These are phyloP conservation scores for Helicoverpa assulta DNA, from an alignment of 2,888 invertebrate genomes.

Conservation along the genomic window DNA sequence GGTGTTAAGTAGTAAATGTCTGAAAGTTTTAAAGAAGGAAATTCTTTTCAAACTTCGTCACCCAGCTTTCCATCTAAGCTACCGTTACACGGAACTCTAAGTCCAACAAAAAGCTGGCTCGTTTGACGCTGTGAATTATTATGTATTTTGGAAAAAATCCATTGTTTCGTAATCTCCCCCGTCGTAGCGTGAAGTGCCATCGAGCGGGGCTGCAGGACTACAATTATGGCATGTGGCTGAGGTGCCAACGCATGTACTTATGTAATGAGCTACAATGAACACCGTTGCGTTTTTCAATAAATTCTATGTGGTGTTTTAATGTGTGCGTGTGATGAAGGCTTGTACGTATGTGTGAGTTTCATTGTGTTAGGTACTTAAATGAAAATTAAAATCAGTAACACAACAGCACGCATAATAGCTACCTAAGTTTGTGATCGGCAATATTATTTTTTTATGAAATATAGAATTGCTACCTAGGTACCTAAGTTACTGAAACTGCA, in stretches of 20 bases:
- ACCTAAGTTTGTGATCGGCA: too few relatives aligned
- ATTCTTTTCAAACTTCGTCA: background rate
- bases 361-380: slow-evolving; percentile 3
- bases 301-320: slow-evolving; percentile 18
- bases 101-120: slow-evolving; percentile 79
- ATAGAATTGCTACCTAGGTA: too few relatives aligned
- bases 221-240: slow-evolving; percentile 76
- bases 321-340: background rate
- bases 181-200: slow-evolving; percentile 80
- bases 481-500: too few relatives aligned
- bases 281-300: slow-evolving; percentile 53
- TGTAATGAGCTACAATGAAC: slow-evolving; percentile 76
- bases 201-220: slow-evolving; percentile 71
- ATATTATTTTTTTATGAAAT: too few relatives aligned
- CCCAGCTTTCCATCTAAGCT: background rate
- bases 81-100: slow-evolving; percentile 80
- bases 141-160: slow-evolving; percentile 88
- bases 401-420: too few relatives aligned
- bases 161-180: slow-evolving; percentile 89
- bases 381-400: background rate
- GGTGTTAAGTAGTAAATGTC: too few relatives aligned
- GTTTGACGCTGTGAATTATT: slow-evolving; percentile 88
- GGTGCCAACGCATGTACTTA: slow-evolving; percentile 80
- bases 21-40: background rate
- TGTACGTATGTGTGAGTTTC: background rate